Evolutionary conservation across 1,140 invertebrate species (phyloP).

Genomic region (Drosophila teissieri): DNA sequence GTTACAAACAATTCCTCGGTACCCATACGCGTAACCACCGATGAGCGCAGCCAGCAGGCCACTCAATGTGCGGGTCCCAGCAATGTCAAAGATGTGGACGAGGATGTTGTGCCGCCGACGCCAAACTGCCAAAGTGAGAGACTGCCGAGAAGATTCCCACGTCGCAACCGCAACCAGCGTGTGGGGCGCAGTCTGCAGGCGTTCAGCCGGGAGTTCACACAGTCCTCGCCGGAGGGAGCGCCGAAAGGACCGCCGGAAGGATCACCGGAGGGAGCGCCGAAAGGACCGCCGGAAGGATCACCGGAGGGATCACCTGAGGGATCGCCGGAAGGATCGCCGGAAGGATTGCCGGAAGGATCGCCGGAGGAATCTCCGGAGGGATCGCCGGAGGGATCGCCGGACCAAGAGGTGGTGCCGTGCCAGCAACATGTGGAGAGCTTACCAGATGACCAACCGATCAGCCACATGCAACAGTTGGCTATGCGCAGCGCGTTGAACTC

Average conservation of each 20-base stretch:
- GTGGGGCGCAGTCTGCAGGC: background rate
- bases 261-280: background rate
- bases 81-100: background rate
- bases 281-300: background rate
- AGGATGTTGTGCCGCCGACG: background rate
- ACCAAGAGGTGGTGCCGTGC: background rate
- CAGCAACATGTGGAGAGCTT: background rate
- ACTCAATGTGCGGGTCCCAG: background rate
- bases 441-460: background rate
- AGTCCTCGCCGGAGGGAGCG: background rate
- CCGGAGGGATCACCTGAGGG: background rate
- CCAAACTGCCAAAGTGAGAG: background rate
- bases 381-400: background rate
- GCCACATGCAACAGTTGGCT: background rate
- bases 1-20: background rate
- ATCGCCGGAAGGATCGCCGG: background rate
- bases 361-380: background rate
- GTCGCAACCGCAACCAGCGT: too few species aligned
- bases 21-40: background rate
- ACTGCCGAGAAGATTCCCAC: background rate
- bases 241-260: background rate
- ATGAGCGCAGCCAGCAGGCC: background rate
- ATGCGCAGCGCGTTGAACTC: background rate
- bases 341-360: background rate
- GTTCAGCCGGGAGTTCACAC: background rate